These are phyloP conservation scores for Leptinotarsa tumamoca DNA, from an alignment of 2,888 invertebrate species.

Conservation along the genomic window DNA sequence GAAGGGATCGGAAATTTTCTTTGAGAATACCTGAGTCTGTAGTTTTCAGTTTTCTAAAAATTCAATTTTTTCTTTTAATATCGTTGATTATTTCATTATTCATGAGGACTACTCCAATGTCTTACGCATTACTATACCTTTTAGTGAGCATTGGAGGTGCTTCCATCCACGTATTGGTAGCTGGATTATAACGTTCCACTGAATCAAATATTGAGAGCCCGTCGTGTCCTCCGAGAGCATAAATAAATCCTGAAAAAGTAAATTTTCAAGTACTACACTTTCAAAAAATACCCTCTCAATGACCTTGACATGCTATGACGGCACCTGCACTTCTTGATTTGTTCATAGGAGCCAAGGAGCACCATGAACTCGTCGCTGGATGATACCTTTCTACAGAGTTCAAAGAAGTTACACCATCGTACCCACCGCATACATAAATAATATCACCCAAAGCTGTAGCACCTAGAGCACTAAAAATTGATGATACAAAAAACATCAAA, in stretches of 20 bases:
- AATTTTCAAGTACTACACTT: constrained; percentile 1
- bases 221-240: constrained; percentile 89
- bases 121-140: constrained; percentile 59
- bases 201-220: constrained; percentile 89
- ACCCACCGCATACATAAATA: constrained; percentile 87
- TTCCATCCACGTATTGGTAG: constrained; percentile 78
- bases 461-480: constrained; percentile 81
- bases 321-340: constrained; percentile 70
- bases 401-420: constrained; percentile 85
- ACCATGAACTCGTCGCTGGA: constrained; percentile 80
- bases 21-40: too few species aligned
- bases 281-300: constrained; percentile 25
- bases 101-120: too few species aligned
- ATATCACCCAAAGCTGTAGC: constrained; percentile 83
- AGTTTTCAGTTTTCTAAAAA: too few species aligned
- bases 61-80: too few species aligned
- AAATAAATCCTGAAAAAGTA: constrained; percentile 76
- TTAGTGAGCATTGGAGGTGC: constrained; percentile 85
- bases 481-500: not conserved
- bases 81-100: too few species aligned
- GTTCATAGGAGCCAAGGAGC: constrained; percentile 78
- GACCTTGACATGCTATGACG: constrained; percentile 65
- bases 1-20: too few species aligned
- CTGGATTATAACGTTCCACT: constrained; percentile 84
- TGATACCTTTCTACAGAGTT: constrained; percentile 87